phyloP scores from a whole-genome alignment of 2,797 vertebrate species.

The Podarcis siculus region DNA sequence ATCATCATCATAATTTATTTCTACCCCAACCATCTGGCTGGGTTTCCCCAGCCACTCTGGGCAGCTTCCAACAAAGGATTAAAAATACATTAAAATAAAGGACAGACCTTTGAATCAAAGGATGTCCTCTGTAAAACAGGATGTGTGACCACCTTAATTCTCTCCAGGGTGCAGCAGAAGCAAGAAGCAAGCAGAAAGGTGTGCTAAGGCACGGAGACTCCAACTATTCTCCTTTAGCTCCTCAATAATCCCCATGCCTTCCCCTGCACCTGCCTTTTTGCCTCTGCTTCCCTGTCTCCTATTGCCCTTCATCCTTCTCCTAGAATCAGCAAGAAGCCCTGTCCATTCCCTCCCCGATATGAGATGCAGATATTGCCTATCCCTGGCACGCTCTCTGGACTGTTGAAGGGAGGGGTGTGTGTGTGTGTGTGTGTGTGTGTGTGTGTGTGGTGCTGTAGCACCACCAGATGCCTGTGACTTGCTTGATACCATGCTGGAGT shows the following conservation, averaged over 20 bases:
- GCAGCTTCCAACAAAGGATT: too few species aligned
- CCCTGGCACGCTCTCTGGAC: slow-evolving; percentile 28
- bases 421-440: not conserved
- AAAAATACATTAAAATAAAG: too few species aligned
- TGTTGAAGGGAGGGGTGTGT: slow-evolving; percentile 25
- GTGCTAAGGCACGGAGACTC: not conserved
- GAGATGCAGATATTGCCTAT: fast-evolving
- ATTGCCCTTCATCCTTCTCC: not conserved
- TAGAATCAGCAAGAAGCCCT: not conserved
- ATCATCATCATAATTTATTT: too few species aligned
- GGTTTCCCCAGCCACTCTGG: too few species aligned
- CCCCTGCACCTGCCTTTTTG: not conserved
- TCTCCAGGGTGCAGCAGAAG: not conserved
- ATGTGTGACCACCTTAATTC: not conserved
- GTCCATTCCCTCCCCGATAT: not conserved
- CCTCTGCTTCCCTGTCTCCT: not conserved
- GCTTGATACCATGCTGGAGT: slow-evolving; percentile 65
- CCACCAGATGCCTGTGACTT: slow-evolving; percentile 68
- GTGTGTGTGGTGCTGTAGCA: not conserved
- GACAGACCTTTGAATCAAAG: not conserved
- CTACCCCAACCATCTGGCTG: too few species aligned
- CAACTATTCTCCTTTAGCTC: not conserved
- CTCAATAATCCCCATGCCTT: not conserved
- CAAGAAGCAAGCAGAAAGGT: not conserved
- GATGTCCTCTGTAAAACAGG: not conserved